Base-by-base conservation (phyloP, 1,140 invertebrate species). In the Lasioglossum baleicum region DNA sequence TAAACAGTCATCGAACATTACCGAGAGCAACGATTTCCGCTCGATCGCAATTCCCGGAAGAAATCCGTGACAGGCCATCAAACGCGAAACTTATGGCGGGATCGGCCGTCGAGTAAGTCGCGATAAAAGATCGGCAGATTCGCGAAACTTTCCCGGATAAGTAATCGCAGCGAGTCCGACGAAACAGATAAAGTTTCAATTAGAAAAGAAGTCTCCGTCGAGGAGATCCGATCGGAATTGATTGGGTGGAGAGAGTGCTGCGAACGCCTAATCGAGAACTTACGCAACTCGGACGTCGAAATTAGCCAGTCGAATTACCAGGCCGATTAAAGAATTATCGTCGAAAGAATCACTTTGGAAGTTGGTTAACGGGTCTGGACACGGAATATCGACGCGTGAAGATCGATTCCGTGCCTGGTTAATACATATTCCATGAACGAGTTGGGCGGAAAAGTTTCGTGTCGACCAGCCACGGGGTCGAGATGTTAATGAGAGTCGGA, bases 401-500 rank as follows among this genome's bases (percentile, higher is more conserved):
- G 66, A 64, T 70, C 78, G 73, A 84, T 80, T 60, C 13, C 67
- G 53, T 53, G 40, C 20, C 26, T 26, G 7, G 53, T 58, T 63
- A 74, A 81, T 82, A 81, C 80, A 77, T 77, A 82, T 71, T 83
- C 75, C 69, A 65, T 76, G 75, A 75, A 58, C 73, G 69, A 31
- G 58, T 42, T 42, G 40, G 65, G 44, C 20, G 42, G n/a, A 65
- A 80, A 68, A 60, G 81, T 82, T 78, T 81, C 66, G 66, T 82
- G 82, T 51, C 53, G 17, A 31, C 61, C 71, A 82, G 75, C 70
- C 81, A 35, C 82, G 76, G 69, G 76, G 69, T 72, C 80, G 73
- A 73, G 81, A 87, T 84, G 83, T 87, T 86, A 88, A 88, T 87
- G 79, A 72, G 81, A 82, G 73, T n/a, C 73, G 83, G 77, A 71